Base-by-base conservation (phyloP, 2,797 vertebrate genomes). In the Molossus molossus region DNA sequence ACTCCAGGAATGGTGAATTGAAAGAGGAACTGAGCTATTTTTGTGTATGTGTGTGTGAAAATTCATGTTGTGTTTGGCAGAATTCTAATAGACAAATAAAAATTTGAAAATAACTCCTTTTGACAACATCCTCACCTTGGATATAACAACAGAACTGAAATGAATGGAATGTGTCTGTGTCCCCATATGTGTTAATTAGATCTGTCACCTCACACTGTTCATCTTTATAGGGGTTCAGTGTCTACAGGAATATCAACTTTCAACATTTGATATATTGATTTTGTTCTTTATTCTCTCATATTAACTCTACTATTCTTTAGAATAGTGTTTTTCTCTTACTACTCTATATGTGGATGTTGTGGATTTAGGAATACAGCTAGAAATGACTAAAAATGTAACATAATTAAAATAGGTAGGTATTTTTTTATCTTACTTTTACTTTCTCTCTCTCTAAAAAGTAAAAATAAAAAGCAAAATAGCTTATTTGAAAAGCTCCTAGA, bases 41-140 rank as follows among this genome's bases (percentile, higher is more conserved):
- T 15, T 45, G 40, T 80, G 48, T 48, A 45, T 45, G 6, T 77
- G 11, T 83, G 93, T 73, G 80, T 96, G 45, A 64, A 94, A 76
- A 81, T 62, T 96, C 50, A 82, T 62, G 37, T 14, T 76, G 67
- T 72, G 12, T 77, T 94, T 92, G 93, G 27, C 29, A 57, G 69
- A 88, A 94, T 95, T 1, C 0, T 84, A 67, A 92, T 37, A 90
- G 64, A 95, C 57, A 96, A 50, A 37, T 40, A 55, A 3, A 94
- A 70, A 92, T n/a, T 93, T 95, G 37, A 77, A 97, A 96, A 96
- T 50, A 84, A 69, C 53, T 93, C 40, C 23, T 29, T 73, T 53
- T 77, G 29, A 95, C 73, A 89, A 18, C 0, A 87, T 29, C 21
- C n/a, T 95, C 73, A 92, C 81, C 40, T 88, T 85, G 25, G 29